Evolutionary conservation across 2,797 vertebrate genomes (phyloP), one percentile per base, ranked within the genome.

Genomic region (Sebastolobus altivelis): DNA sequence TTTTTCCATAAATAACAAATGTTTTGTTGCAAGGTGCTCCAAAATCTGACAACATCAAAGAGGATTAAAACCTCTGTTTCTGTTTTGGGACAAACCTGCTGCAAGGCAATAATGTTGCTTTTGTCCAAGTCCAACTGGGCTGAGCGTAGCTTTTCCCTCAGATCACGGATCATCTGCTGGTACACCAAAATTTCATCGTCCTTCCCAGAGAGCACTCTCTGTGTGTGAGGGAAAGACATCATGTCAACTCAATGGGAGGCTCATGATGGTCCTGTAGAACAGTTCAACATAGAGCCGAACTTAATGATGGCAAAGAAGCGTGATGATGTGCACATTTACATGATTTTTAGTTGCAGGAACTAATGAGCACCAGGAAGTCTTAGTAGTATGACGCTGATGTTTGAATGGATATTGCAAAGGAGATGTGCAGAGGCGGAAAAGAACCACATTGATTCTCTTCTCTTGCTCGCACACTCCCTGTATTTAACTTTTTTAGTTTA

Each of bases 61-160:
- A 49, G 1, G 25, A 58, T 46, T 14, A 13, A 5, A 18, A 58
- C 4, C 22, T 18, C 20, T 31, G 37, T 63, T 43, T 43, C 40
- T 43, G 46, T 49, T 68, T 33, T 68, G 16, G 54, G 20, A 85
- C 88, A 43, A 87, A 99, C 98, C 98, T 99, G 98, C 84, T 98
- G 98, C 83, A 99, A 93, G 40, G 96, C 94, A 40, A 98, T 90
- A 37, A 99, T 78, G 75, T 94, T 98, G 94, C 95, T 98, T 93
- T 97, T 99, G 91, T 99, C 97, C 73, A 96, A 92, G 94, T 99
- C 97, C 91, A 99, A 89, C 75, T 99, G 97, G 8, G 95, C 90
- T 37, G 96, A 92, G 74, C 96, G 96, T 54, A 99, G 89, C 89
- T 97, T 99, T 37, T 98, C 97, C 85, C 94, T 95, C 79, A 99